Evolutionary conservation across 2,888 invertebrate species (phyloP), one percentile per base, ranked within the genome.

Genomic region (Amblyteles armatorius): DNA sequence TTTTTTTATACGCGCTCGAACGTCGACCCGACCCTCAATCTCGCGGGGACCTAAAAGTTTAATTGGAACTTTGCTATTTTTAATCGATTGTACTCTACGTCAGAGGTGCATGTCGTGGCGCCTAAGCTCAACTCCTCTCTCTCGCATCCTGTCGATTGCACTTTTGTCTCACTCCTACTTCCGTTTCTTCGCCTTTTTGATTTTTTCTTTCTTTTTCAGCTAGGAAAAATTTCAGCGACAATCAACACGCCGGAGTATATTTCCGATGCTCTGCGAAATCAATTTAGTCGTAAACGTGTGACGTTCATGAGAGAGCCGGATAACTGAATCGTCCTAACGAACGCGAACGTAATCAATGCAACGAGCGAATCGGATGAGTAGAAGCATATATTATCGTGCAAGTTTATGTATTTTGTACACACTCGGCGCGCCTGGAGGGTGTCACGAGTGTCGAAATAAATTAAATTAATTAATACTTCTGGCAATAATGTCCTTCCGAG

Each of bases 81-180:
- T 77, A 91, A 92, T 90, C 91, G 90, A 93, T 93, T 93, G 93
- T 93, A 92, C 92, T 92, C 91, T 91, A 92, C 90, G 91, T 92
- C 91, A 91, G 90, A 91, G 92, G 92, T 91, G 91, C 91, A 89
- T 88, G 86, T 88, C 85, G 87, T 87, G 84, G 88, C 29, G 86
- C 81, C 85, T 87, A 85, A 71, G 78, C 79, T 83, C 65, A 72
- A 69, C 67, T 82, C 63, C 78, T 26, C 52, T n/a, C 29, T 52
- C 13, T 40, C 71, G 40, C 13, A 44, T 65, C 26, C n/a, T 82
- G 77, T 84, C 78, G 78, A 84, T 85, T 87, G 79, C 79, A 85
- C 85, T 86, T 87, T 82, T 83, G 67, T 69, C 73, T 74, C 69
- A 60, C 68, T 60, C 40, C 40, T 29, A 48, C 48, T 78, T 67